Percentiles rank a stretch among this genome's conserved stretches.
Conservation (phyloP, 2,113 vertebrate species). For the Rhinoderma darwinii region DNA sequence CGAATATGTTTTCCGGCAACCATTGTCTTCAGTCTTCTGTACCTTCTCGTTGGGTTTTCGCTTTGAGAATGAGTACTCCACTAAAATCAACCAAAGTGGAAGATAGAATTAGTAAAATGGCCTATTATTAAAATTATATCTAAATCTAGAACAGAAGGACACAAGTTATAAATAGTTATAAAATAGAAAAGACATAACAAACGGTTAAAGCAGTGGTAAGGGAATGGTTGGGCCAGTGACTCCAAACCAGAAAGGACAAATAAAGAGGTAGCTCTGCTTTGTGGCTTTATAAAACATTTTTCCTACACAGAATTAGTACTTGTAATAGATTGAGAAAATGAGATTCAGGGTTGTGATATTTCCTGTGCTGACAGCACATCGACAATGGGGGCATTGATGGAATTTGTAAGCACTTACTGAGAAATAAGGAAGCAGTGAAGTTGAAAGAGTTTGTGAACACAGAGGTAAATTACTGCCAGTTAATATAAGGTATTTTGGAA, state of each 20-base stretch:
- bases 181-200: neutral
- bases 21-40: too few relatives aligned
- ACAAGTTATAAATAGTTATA: neutral
- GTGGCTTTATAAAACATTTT: neutral
- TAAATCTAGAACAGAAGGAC: neutral
- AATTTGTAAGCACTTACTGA: conserved; percentile 44
- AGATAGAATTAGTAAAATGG: too few relatives aligned
- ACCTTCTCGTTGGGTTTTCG: too few relatives aligned
- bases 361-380: conserved; percentile 36
- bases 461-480: conserved; percentile 17
- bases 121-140: neutral
- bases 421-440: conserved; percentile 38
- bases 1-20: too few relatives aligned
- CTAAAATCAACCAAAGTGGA: too few relatives aligned
- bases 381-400: conserved; percentile 32
- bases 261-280: neutral
- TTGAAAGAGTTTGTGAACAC: conserved; percentile 43
- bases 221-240: too few relatives aligned
- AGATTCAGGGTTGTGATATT: conserved; percentile 32
- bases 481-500: neutral
- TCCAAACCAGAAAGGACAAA: neutral
- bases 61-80: too few relatives aligned
- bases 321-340: conserved; percentile 31
- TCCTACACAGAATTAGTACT: neutral
- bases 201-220: neutral